Percentiles rank a stretch among this genome's conserved stretches.
Evolutionary conservation across 2,113 vertebrate species (phyloP).

Genomic region (Anser cygnoides): DNA sequence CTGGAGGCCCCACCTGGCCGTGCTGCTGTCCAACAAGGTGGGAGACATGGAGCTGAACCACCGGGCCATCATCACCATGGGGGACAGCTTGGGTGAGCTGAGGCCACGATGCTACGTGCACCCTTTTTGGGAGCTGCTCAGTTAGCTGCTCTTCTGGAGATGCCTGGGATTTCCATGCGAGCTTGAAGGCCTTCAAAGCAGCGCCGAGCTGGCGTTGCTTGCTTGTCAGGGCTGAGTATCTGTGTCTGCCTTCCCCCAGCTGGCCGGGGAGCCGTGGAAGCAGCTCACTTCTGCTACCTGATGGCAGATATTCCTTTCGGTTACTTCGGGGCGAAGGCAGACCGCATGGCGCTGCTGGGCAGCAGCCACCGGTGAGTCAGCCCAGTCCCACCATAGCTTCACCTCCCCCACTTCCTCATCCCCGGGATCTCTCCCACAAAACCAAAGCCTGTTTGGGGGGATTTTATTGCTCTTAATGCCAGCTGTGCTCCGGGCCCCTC

Average conservation of each 20-base stretch:
- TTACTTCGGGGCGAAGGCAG: conserved; percentile 78
- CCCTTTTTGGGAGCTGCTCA: too few relatives aligned
- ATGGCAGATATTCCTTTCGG: conserved; percentile 81
- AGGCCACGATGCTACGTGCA: too few relatives aligned
- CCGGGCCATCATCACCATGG: conserved; percentile 83
- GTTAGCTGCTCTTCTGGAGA: neutral
- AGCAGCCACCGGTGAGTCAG: conserved; percentile 84
- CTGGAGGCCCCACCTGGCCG: conserved; percentile 91
- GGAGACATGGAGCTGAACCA: conserved; percentile 77
- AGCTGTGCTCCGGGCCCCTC: neutral
- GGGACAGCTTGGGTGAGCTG: conserved; percentile 87
- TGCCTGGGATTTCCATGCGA: neutral
- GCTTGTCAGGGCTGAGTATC: neutral
- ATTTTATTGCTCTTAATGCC: neutral
- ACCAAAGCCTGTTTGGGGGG: neutral
- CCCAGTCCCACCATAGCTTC: neutral
- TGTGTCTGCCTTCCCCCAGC: conserved; percentile 72
- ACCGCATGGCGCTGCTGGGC: conserved; percentile 85
- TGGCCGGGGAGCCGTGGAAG: conserved; percentile 83
- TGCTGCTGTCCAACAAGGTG: conserved; percentile 87
- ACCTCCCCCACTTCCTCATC: neutral
- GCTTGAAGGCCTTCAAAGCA: neutral
- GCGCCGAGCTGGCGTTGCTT: neutral
- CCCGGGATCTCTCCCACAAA: accelerated
- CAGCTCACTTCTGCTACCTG: conserved; percentile 92